These are phyloP conservation scores for Pardalotus punctatus DNA, from an alignment of 2,113 vertebrate genomes.

Conservation along the genomic window DNA sequence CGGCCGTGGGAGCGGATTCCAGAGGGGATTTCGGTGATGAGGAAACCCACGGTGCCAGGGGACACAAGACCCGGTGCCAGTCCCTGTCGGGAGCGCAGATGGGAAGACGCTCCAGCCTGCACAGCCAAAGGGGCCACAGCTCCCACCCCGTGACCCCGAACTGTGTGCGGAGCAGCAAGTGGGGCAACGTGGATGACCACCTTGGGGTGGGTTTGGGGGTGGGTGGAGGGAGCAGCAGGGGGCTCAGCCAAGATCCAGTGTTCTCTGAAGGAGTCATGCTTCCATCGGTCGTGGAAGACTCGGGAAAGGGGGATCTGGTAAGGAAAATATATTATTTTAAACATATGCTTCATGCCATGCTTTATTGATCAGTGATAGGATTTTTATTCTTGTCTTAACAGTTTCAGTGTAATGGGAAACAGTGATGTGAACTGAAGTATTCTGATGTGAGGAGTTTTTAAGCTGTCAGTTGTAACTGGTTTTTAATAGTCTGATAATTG, in stretches of 20 bases:
- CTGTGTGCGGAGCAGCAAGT: slow-evolving; percentile 59
- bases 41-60: slow-evolving; percentile 72
- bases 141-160: slow-evolving; percentile 70
- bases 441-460: neutral
- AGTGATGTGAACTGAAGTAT: neutral
- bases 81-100: slow-evolving; percentile 68
- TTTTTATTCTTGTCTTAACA: neutral
- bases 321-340: slow-evolving; percentile 28
- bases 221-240: slow-evolving; percentile 5
- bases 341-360: accelerated
- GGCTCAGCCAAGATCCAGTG: neutral
- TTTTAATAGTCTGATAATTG: neutral
- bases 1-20: slow-evolving; percentile 63
- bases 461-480: neutral
- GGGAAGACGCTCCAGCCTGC: slow-evolving; percentile 77
- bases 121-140: slow-evolving; percentile 73
- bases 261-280: slow-evolving; percentile 55
- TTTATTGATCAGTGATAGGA: accelerated
- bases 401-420: neutral
- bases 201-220: slow-evolving; percentile 73
- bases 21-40: slow-evolving; percentile 73
- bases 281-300: slow-evolving; percentile 77
- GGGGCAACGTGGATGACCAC: slow-evolving; percentile 66
- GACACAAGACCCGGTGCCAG: slow-evolving; percentile 61
- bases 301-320: slow-evolving; percentile 74